phyloP scores from a whole-genome alignment of 2,797 vertebrate species.

The Lutjanus argentimaculatus region DNA sequence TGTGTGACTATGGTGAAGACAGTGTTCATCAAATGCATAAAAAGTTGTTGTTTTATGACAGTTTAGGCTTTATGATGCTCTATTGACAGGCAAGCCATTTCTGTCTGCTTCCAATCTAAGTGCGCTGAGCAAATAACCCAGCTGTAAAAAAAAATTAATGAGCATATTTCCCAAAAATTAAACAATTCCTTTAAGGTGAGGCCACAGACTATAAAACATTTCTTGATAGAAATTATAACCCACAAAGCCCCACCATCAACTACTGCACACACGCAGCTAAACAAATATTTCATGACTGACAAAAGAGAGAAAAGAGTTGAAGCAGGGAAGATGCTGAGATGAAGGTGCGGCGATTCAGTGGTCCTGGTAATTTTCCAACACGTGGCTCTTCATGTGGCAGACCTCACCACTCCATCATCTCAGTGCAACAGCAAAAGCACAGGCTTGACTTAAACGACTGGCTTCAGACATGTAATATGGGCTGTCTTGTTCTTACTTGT shows the following conservation, averaged over 20 bases:
- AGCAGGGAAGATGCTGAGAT: background rate
- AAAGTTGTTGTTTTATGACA: too few relatives aligned
- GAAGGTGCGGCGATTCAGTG: background rate
- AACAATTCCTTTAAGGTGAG: background rate
- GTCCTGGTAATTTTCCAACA: background rate
- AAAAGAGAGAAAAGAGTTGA: background rate
- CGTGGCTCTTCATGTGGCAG: background rate
- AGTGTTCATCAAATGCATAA: too few relatives aligned
- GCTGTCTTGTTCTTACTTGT: background rate
- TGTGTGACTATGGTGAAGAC: too few relatives aligned
- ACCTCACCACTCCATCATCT: background rate
- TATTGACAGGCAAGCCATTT: too few relatives aligned
- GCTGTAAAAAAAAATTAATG: background rate
- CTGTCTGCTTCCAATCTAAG: too few relatives aligned
- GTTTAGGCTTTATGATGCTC: too few relatives aligned
- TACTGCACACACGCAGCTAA: background rate
- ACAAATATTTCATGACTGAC: constrained; percentile 3
- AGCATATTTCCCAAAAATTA: background rate
- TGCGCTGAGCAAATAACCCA: too few relatives aligned
- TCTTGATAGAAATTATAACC: background rate
- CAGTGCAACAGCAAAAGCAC: background rate
- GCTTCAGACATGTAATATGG: background rate
- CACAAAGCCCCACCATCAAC: background rate
- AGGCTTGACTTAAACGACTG: constrained; percentile 14
- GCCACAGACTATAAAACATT: background rate